Conservation (phyloP, 2,888 invertebrate genomes). For the Lutraria lutraria region DNA sequence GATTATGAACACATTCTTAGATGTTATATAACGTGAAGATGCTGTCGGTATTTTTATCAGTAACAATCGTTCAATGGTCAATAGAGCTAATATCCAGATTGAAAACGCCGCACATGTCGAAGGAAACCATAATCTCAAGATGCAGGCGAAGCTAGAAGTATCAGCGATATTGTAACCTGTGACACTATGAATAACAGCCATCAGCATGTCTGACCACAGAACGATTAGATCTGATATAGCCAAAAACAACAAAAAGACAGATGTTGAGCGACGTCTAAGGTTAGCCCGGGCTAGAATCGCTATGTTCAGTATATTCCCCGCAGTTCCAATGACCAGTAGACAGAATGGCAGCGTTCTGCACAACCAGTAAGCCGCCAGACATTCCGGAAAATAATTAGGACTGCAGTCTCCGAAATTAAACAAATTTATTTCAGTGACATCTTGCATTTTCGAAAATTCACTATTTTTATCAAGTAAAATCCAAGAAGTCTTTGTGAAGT, state of each 20-base stretch:
- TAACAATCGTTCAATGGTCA: slow-evolving; percentile 41
- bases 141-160: slow-evolving; percentile 27
- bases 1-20: slow-evolving; percentile 12
- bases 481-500: too few relatives aligned
- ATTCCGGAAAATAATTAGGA: neutral
- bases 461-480: too few relatives aligned
- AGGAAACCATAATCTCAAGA: neutral
- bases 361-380: slow-evolving; percentile 5
- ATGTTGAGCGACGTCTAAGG: slow-evolving; percentile 34
- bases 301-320: slow-evolving; percentile 39
- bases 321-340: slow-evolving; percentile 28
- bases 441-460: neutral
- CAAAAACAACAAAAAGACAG: slow-evolving; percentile 40
- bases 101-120: slow-evolving; percentile 33
- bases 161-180: neutral
- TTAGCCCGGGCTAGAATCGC: slow-evolving; percentile 17
- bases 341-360: slow-evolving; percentile 32
- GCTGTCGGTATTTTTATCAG: slow-evolving; percentile 19
- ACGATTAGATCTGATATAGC: slow-evolving; percentile 34
- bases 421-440: neutral
- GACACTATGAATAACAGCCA: neutral
- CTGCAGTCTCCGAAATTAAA: neutral
- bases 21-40: slow-evolving; percentile 15
- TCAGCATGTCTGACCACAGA: slow-evolving; percentile 29
- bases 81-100: slow-evolving; percentile 26